Percentiles rank a stretch among this genome's conserved stretches.
These are phyloP conservation scores for Ia io DNA, from an alignment of 2,113 vertebrate genomes.

Conservation along the genomic window DNA sequence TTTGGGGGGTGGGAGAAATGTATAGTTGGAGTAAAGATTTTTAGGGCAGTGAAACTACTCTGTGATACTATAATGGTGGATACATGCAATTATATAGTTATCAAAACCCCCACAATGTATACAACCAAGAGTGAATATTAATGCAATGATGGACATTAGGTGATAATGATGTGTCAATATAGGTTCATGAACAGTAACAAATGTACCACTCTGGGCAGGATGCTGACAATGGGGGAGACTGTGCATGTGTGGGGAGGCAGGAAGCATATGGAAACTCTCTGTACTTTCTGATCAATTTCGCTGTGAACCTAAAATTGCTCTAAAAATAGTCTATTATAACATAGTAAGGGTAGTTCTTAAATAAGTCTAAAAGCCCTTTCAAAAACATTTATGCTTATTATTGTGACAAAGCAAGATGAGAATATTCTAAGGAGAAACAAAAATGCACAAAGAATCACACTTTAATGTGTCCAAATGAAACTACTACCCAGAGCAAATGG, in stretches of 20 bases:
- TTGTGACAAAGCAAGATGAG: background rate
- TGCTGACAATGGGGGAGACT: background rate
- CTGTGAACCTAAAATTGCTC: constrained; percentile 26
- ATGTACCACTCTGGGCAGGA: background rate
- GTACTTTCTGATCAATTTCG: constrained; percentile 10
- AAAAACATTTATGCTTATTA: constrained; percentile 22
- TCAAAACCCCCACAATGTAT: too few species aligned
- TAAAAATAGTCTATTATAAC: constrained; percentile 21
- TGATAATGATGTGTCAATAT: background rate
- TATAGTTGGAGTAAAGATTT: background rate
- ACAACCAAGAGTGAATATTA: background rate
- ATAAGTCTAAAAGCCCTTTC: background rate
- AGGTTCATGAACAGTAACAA: background rate
- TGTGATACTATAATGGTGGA: background rate
- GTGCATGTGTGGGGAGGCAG: background rate
- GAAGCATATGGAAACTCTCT: background rate
- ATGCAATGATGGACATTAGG: background rate
- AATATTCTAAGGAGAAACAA: constrained; percentile 36
- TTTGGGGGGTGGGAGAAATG: background rate
- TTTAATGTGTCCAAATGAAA: constrained; percentile 30
- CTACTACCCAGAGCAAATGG: constrained; percentile 1
- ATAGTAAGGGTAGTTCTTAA: background rate
- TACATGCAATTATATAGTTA: too few species aligned
- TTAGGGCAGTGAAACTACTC: background rate
- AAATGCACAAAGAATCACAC: constrained; percentile 5